phyloP scores from a whole-genome alignment of 1,140 invertebrate genomes.

The Sarcophaga peregrina region DNA sequence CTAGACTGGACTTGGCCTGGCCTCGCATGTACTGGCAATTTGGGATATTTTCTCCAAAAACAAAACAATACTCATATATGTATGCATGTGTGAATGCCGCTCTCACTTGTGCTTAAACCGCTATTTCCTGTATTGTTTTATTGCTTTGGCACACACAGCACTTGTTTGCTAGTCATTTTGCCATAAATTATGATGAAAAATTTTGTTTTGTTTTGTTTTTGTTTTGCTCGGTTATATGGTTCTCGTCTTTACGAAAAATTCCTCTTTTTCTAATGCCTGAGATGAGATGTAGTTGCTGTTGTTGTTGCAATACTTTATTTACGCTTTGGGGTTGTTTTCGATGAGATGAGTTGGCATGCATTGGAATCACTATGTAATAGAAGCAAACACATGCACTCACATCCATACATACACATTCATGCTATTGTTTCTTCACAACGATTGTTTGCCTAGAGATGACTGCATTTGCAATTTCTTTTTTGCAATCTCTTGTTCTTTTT shows the following conservation, averaged over 20 bases:
- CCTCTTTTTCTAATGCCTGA: neutral
- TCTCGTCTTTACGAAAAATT: neutral
- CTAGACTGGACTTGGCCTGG: neutral
- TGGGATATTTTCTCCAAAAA: neutral
- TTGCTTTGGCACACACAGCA: slow-evolving; percentile 17
- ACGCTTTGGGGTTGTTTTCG: neutral
- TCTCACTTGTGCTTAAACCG: neutral
- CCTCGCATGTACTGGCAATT: neutral
- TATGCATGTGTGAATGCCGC: neutral
- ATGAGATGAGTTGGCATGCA: neutral
- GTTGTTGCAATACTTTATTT: too few relatives aligned
- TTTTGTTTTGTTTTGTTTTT: neutral
- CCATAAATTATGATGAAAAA: slow-evolving; percentile 5
- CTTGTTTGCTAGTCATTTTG: neutral
- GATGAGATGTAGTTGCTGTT: too few relatives aligned
- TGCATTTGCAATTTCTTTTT: neutral
- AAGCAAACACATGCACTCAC: too few relatives aligned
- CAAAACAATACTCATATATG: neutral
- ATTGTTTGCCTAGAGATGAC: neutral
- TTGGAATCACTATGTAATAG: neutral
- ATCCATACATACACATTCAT: neutral
- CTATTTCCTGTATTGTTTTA: neutral
- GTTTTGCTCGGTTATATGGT: neutral
- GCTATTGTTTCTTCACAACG: neutral
- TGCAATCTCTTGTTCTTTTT: neutral